A percentile compares a stretch with the other conserved stretches of the same genome.
These are phyloP conservation scores for Cantharis flavilabris DNA, from an alignment of 2,888 invertebrate species.

Conservation along the genomic window DNA sequence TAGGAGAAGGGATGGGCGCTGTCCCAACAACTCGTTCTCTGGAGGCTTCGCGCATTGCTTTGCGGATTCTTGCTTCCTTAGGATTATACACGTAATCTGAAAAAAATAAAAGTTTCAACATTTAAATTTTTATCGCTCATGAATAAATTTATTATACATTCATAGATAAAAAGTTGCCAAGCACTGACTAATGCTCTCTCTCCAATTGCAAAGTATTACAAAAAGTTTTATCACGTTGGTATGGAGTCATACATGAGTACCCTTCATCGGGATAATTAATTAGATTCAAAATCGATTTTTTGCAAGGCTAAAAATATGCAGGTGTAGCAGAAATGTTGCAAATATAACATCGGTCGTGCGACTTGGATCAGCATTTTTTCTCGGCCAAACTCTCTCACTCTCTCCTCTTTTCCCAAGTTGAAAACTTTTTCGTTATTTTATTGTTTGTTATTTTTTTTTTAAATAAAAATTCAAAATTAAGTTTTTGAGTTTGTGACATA, in stretches of 20 bases:
- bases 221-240: constrained; percentile 24
- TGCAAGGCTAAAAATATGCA: constrained; percentile 41
- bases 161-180: not conserved
- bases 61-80: constrained; percentile 65
- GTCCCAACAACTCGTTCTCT: constrained; percentile 56
- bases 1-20: constrained; percentile 62
- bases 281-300: constrained; percentile 44
- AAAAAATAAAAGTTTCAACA: constrained; percentile 37
- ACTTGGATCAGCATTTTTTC: not conserved
- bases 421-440: not conserved
- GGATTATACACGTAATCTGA: constrained; percentile 68
- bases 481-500: constrained; percentile 27
- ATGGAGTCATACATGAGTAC: constrained; percentile 19
- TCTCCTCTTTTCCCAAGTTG: not conserved
- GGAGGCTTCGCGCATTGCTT: constrained; percentile 60
- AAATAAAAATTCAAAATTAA: not conserved
- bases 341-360: not conserved
- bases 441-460: not conserved
- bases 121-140: not conserved
- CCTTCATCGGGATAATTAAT: constrained; percentile 43
- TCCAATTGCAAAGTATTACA: constrained; percentile 1
- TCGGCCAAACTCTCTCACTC: not conserved
- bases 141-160: constrained; percentile 1
- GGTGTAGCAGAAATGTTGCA: constrained; percentile 25
- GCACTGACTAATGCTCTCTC: not conserved